Evolutionary conservation across 2,113 vertebrate genomes (phyloP).

Genomic region (Neolamprologus tretocephalus): DNA sequence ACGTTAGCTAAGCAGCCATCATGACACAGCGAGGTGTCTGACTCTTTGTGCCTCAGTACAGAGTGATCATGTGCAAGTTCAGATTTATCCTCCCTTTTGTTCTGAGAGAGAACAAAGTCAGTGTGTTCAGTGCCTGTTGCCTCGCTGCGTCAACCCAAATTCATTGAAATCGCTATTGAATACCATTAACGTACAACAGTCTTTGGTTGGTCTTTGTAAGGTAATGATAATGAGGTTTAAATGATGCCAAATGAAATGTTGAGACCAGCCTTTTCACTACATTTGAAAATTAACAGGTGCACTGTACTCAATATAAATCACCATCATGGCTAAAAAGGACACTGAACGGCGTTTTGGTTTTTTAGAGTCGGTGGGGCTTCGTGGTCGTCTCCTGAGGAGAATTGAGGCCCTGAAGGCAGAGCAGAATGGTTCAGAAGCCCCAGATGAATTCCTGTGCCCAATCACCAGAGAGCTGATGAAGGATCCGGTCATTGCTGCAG

Average conservation of each 20-base stretch:
- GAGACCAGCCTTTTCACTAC: background rate
- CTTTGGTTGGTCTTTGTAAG: background rate
- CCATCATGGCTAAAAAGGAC: background rate
- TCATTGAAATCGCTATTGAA: background rate
- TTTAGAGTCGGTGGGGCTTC: slow-evolving; percentile 79
- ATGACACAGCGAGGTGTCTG: background rate
- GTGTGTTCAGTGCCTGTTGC: background rate
- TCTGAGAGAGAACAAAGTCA: background rate
- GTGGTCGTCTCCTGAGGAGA: slow-evolving; percentile 76
- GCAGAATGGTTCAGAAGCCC: slow-evolving; percentile 52
- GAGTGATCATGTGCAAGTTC: background rate
- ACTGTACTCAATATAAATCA: background rate
- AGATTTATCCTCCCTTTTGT: slow-evolving; percentile 5
- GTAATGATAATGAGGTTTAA: background rate
- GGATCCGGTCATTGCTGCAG: slow-evolving; percentile 85
- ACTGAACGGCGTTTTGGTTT: background rate
- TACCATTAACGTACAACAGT: background rate
- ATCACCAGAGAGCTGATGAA: slow-evolving; percentile 85
- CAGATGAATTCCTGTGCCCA: slow-evolving; percentile 85
- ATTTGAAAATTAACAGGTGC: background rate
- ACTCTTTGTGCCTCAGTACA: background rate
- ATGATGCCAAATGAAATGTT: background rate
- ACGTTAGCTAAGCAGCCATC: background rate
- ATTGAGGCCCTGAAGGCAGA: slow-evolving; percentile 73
- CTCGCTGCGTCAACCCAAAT: background rate